Evolutionary conservation across 2,888 invertebrate genomes (phyloP).

Genomic region (Nymphalis polychloros): DNA sequence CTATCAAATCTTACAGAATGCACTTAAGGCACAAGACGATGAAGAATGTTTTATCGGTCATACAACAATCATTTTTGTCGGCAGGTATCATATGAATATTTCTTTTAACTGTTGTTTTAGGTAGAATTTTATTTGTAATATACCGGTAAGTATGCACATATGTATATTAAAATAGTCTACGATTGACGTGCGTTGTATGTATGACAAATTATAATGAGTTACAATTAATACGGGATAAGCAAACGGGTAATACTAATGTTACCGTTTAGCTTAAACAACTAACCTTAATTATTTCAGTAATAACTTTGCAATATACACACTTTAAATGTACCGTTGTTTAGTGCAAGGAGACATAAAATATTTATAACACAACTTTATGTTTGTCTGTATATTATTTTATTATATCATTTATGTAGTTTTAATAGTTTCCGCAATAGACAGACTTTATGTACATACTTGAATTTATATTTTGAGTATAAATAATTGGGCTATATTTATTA

Average conservation of each 20-base stretch:
- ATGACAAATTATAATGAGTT: slow-evolving; percentile 2
- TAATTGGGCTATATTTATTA: no score
- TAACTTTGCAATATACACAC: slow-evolving; percentile 8
- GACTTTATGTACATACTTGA: background rate
- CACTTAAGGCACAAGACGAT: slow-evolving; percentile 39
- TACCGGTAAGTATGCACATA: background rate
- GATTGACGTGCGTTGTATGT: background rate
- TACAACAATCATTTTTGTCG: background rate
- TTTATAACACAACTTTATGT: background rate
- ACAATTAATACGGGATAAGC: slow-evolving; percentile 5
- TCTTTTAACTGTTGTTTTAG: background rate
- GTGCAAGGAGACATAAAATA: background rate
- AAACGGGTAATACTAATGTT: slow-evolving; percentile 9
- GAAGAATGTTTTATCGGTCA: background rate
- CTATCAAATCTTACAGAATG: slow-evolving; percentile 50
- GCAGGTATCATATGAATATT: background rate
- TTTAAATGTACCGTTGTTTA: background rate
- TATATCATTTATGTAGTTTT: slow-evolving; percentile 6
- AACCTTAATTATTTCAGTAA: slow-evolving; percentile 18
- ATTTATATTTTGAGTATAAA: background rate
- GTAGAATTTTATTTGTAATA: background rate
- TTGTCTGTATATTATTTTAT: background rate
- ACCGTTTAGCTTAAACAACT: slow-evolving; percentile 14
- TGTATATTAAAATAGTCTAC: background rate
- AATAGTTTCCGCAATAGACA: slow-evolving; percentile 8